phyloP scores from a whole-genome alignment of 2,888 invertebrate genomes.

The Hesperia comma region DNA sequence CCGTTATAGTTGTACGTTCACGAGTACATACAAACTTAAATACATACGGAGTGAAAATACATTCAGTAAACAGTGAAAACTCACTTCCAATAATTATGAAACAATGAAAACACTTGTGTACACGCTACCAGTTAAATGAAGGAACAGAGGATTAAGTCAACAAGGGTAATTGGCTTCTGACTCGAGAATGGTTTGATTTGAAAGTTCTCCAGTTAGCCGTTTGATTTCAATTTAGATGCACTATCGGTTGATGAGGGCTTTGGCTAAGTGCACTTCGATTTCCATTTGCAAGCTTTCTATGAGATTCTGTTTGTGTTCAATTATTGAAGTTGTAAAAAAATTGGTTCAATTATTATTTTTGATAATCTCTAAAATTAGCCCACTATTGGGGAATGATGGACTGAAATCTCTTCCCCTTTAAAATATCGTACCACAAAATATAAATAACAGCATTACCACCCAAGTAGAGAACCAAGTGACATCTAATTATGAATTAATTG shows the following conservation, averaged over 20 bases:
- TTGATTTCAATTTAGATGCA: conserved; percentile 53
- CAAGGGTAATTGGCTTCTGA: conserved; percentile 57
- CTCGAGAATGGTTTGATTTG: conserved; percentile 52
- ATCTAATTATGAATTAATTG: too few relatives aligned
- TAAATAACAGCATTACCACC: too few relatives aligned
- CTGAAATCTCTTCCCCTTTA: too few relatives aligned
- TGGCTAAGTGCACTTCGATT: conserved; percentile 31
- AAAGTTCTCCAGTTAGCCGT: conserved; percentile 47
- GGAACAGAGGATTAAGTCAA: conserved; percentile 52
- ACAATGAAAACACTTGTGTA: neutral
- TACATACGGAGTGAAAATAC: too few relatives aligned
- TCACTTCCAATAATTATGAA: neutral
- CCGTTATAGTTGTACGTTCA: too few relatives aligned
- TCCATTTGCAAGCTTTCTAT: conserved; percentile 26
- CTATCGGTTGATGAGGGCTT: conserved; percentile 39
- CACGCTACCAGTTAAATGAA: conserved; percentile 42
- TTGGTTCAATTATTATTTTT: neutral
- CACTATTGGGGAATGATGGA: too few relatives aligned
- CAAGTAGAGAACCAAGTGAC: too few relatives aligned
- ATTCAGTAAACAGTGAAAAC: neutral
- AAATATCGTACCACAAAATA: too few relatives aligned
- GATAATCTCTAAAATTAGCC: too few relatives aligned
- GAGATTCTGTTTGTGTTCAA: neutral
- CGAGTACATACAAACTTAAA: too few relatives aligned
- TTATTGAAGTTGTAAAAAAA: neutral